Evolutionary conservation across 2,113 vertebrate genomes (phyloP), one percentile per base, ranked within the genome.

Genomic region (Xiphophorus maculatus): DNA sequence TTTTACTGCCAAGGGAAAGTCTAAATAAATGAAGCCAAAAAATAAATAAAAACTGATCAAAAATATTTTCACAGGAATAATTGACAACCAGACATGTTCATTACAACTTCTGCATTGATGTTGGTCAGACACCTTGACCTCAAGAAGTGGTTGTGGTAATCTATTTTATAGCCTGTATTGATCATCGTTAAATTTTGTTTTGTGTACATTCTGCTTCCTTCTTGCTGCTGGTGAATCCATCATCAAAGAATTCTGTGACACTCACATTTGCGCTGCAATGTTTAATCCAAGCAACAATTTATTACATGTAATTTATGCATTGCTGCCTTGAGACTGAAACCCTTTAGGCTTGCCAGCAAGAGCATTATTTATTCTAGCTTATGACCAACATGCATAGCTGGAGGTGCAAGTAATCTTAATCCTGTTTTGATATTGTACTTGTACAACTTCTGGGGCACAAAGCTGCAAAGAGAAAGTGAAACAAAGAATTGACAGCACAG

Each of bases 21-120:
- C 17, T 48, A 5, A 19, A 4, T 19, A 17, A 48, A 48, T 19
- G 17, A 48, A 48, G 5, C 4, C 5, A 17, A 48, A 48, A 42
- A 15, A 42, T 1, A 42, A 42, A 42, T 1, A 42, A 42, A 42
- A 42, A 14, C 13, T 42, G 13, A 48, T 48, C 4, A 48, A 48
- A 17, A 48, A 19, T 17, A 17, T 17, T 48, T 48, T 48, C 5
- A 19, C 17, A 48, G 15, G 44, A 4, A 44, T 13, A 67, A 67
- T 19, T 48, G 27, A 66, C 35, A 13, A n/a, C 33, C n/a, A 27
- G 8, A 54, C 27, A 3, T 66, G 63, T 25, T 48, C 40, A 64
- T 73, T 65, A 40, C 32, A 74, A 51, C n/a, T 22, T 29, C 35
- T 5, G 62, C 27, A 51, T 73, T 73, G 29, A 51, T 72, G 44